These are phyloP conservation scores for Calephelis perditalis DNA, from an alignment of 2,888 invertebrate species.

Conservation along the genomic window DNA sequence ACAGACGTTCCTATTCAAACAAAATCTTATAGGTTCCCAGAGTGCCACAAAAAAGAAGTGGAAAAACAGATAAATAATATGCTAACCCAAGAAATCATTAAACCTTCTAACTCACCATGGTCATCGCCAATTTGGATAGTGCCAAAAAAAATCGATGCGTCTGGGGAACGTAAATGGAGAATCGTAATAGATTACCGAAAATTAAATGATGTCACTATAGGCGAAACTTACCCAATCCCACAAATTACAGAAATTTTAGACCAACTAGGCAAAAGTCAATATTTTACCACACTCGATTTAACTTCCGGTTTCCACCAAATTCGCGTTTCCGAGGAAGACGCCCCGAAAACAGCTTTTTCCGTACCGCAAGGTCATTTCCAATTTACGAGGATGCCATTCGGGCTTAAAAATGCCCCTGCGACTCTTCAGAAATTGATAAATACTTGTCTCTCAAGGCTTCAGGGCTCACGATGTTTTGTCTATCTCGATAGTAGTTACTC, in stretches of 20 bases:
- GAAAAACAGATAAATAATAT: neutral
- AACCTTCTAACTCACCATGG: neutral
- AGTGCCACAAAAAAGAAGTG: neutral
- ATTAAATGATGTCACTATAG: constrained; percentile 7
- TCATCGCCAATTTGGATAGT: constrained; percentile 2
- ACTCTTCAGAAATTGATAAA: neutral
- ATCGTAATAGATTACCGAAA: neutral
- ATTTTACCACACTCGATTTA: constrained; percentile 28
- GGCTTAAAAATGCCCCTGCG: constrained; percentile 6
- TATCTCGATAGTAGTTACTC: neutral
- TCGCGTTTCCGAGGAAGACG: constrained; percentile 18
- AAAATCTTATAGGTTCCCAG: neutral
- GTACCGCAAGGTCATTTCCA: constrained; percentile 27
- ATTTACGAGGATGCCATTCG: constrained; percentile 27
- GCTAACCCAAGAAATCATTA: neutral
- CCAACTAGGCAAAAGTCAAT: constrained; percentile 12
- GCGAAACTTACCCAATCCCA: constrained; percentile 14
- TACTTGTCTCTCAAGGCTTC: neutral
- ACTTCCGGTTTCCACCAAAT: constrained; percentile 26
- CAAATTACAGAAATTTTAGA: constrained; percentile 11
- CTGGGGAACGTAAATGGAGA: constrained; percentile 2
- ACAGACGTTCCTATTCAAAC: constrained; percentile 1
- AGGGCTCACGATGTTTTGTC: neutral
- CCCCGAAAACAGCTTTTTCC: constrained; percentile 25
- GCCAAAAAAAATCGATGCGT: neutral